Conservation (phyloP, 2,113 vertebrate genomes). For the Oncorhynchus nerka region DNA sequence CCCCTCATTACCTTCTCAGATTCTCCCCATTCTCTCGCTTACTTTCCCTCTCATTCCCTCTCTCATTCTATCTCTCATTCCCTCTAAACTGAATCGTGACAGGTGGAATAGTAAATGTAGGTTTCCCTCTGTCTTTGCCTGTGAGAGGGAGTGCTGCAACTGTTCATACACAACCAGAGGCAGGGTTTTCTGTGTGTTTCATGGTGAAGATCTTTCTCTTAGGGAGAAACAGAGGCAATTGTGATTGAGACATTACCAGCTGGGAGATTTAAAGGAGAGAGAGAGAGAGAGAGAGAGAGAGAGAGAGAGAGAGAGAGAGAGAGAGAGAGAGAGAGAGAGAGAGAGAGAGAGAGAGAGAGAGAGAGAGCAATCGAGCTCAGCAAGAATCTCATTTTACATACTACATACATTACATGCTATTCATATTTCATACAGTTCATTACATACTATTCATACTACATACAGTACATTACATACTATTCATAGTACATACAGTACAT, state of each 20-base stretch:
- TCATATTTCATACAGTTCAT: too few species aligned
- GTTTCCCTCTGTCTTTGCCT: too few species aligned
- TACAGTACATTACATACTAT: too few species aligned
- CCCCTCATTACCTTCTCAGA: too few species aligned
- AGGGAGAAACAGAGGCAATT: neutral
- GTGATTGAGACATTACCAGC: constrained; percentile 50
- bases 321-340: neutral
- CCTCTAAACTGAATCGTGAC: too few species aligned
- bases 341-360: constrained; percentile 34
- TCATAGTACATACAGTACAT: too few species aligned
- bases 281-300: too few species aligned
- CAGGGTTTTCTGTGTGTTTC: neutral
- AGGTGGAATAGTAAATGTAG: too few species aligned
- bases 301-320: constrained; percentile 44
- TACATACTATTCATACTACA: too few species aligned
- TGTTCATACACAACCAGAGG: neutral
- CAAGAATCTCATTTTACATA: constrained; percentile 51
- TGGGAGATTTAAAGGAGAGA: neutral
- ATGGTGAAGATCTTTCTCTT: neutral
- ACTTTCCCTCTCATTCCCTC: constrained; percentile 1
- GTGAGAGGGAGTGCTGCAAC: neutral
- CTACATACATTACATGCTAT: too few species aligned
- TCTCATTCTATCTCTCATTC: too few species aligned
- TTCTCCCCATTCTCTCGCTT: neutral
- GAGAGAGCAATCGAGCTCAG: constrained; percentile 44